phyloP scores from a whole-genome alignment of 2,797 vertebrate species.

The Hylomyscus alleni region DNA sequence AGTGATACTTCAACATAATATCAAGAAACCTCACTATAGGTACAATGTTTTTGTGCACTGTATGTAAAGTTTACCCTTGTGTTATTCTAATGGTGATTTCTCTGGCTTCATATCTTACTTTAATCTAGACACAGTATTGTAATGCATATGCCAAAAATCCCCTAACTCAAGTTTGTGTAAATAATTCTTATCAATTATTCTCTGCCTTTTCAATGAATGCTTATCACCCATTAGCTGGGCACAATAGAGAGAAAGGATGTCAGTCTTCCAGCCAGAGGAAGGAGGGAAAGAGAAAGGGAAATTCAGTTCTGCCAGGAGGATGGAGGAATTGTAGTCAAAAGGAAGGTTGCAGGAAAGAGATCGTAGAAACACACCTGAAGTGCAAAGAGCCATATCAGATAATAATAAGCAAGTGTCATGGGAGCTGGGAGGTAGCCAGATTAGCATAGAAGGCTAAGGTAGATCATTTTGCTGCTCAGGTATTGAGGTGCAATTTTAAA shows the following conservation, averaged over 20 bases:
- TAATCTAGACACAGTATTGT: background rate
- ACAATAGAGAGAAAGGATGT: background rate
- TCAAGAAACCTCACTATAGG: background rate
- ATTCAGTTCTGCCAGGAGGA: background rate
- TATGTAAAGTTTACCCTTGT: background rate
- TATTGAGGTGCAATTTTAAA: background rate
- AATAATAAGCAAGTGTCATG: background rate
- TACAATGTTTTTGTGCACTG: background rate
- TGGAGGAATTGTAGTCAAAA: background rate
- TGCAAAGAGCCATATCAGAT: background rate
- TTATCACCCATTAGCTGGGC: background rate
- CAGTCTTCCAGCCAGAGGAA: background rate
- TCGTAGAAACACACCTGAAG: background rate
- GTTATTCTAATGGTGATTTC: background rate
- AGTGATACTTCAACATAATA: fast-evolving
- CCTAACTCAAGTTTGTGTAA: background rate
- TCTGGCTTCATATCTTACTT: background rate
- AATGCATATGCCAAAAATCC: background rate
- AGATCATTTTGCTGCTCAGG: background rate
- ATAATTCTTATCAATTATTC: background rate
- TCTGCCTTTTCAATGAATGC: background rate
- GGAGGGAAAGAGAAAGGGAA: background rate
- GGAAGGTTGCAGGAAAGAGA: background rate
- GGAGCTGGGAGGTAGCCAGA: background rate
- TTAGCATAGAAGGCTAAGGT: background rate